Conservation (phyloP, 2,113 vertebrate species). For the Empidonax traillii region DNA sequence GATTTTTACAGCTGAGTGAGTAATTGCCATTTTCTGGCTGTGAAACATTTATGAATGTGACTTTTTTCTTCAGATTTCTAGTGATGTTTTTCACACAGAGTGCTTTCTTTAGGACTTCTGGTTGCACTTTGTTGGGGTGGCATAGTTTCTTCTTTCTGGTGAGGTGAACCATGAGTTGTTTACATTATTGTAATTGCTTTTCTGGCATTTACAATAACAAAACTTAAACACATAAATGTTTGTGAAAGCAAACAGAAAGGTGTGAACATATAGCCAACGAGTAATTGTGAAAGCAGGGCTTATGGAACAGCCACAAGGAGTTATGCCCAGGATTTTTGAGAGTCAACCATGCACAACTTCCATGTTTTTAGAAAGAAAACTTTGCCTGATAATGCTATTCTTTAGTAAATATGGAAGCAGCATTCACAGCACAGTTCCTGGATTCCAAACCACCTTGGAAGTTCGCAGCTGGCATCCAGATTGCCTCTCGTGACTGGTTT, state of each 20-base stretch:
- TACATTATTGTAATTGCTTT: neutral
- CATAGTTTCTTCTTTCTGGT: neutral
- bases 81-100: neutral
- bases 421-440: neutral
- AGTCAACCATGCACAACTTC: neutral
- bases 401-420: neutral
- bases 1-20: neutral
- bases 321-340: neutral
- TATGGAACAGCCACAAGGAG: neutral
- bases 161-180: neutral
- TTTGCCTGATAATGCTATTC: neutral
- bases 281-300: neutral
- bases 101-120: neutral
- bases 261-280: neutral
- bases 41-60: neutral
- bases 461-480: slow-evolving; percentile 45
- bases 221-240: neutral
- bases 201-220: neutral
- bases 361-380: neutral
- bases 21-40: neutral
- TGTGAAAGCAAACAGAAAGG: neutral
- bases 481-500: neutral
- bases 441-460: neutral
- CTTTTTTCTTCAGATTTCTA: neutral
- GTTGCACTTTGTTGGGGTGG: neutral